Base-by-base conservation (phyloP, 2,797 vertebrate species). In the Gephyroberyx darwinii region DNA sequence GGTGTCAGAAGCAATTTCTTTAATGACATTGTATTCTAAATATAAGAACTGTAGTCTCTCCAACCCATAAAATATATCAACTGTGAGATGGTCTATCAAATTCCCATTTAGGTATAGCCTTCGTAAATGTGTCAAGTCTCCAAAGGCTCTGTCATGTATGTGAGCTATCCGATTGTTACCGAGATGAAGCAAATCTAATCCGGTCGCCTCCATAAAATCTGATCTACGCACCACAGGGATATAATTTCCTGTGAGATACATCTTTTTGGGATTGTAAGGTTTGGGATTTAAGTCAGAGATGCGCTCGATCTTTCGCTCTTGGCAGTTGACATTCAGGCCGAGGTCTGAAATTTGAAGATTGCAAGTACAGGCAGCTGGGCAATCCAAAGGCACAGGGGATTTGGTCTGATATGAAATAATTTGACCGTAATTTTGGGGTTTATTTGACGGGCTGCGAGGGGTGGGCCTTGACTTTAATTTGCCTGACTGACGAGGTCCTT, bases 181-280 rank as follows among this genome's bases (percentile, higher is more conserved):
- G 65, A 99, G 91, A 69, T 99, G 98, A 64, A 99, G 95, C 78
- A 99, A 93, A 91, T 99, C 98, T 79, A 99, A 90, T 59, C 96
- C 95, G 0, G 95, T 96, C 14, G 96, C 95, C 52, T 98, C 97
- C 60, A 93, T 87, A 60, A 99, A 99, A 90, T 99, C 97, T 2
- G 95, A 94, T 71, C 95, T 92, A 59, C 92, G 94, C 66, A 99
- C 96, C 53, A 95, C 84, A 2, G 94, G 91, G 52, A 99, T 98
- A 74, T 95, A 96, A 84, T 99, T 99, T 51, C 98, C 98, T 0
- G 98, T 99, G 51, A 99, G 92, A 80, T 99, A 99, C 96, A 99
- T 97, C 91, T 99, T 99, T 89, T 99, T 99, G 47, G 97, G 97
- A 72, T 98, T 99, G 87, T 98, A 98, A 43, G 98, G 98, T 91